Evolutionary conservation across 2,888 invertebrate species (phyloP).

Genomic region (Scaeva pyrastri): DNA sequence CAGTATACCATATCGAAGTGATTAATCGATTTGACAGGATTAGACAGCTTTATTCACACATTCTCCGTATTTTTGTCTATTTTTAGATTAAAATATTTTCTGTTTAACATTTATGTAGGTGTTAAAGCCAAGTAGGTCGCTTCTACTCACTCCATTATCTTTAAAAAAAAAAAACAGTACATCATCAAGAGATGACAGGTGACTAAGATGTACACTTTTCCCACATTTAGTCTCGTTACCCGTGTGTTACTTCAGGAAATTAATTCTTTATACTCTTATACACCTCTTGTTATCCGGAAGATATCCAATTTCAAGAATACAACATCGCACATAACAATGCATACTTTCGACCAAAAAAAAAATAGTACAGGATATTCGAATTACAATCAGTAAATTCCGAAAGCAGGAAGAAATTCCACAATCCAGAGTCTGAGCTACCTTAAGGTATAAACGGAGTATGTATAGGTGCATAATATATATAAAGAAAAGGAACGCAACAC

Average conservation of each 20-base stretch:
- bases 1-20: too few relatives aligned
- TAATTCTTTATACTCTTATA: background rate
- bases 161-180: background rate
- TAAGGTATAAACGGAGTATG: too few relatives aligned
- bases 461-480: too few relatives aligned
- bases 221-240: slow-evolving; percentile 15
- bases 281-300: slow-evolving; percentile 3
- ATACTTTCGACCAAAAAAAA: slow-evolving; percentile 6
- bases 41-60: too few relatives aligned
- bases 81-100: too few relatives aligned
- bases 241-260: background rate
- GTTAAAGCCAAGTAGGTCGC: too few relatives aligned
- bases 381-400: slow-evolving; percentile 66
- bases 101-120: too few relatives aligned
- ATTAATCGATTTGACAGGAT: too few relatives aligned
- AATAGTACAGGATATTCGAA: slow-evolving; percentile 67
- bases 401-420: slow-evolving; percentile 29
- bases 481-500: too few relatives aligned
- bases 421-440: background rate
- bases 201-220: slow-evolving; percentile 6
- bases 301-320: background rate
- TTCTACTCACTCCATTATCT: too few relatives aligned
- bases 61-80: too few relatives aligned
- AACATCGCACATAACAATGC: background rate
- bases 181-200: background rate